A percentile compares a stretch with the other conserved stretches of the same genome.
Evolutionary conservation across 2,797 vertebrate genomes (phyloP).

Genomic region (Sebastolobus alascanus): DNA sequence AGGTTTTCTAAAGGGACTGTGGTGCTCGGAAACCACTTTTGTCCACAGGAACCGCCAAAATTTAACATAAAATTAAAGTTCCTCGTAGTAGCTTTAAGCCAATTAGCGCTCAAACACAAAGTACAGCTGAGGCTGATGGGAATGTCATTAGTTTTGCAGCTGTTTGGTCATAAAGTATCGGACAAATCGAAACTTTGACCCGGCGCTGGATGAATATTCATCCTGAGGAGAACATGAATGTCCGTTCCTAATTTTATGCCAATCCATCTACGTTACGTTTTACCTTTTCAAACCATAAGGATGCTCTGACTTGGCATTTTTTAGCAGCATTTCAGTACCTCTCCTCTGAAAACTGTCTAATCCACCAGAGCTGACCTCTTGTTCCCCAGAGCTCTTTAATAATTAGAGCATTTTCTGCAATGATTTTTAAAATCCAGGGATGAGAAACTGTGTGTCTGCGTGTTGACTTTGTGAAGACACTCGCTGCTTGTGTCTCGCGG

Average conservation of each 20-base stretch:
- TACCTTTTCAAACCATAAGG: background rate
- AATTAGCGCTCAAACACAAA: too few relatives aligned
- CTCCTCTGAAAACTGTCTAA: constrained; percentile 10
- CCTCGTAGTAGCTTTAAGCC: too few relatives aligned
- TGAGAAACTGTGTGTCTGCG: constrained; percentile 7
- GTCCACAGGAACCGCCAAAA: too few relatives aligned
- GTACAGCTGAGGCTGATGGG: background rate
- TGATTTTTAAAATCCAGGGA: constrained; percentile 34
- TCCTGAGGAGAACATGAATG: background rate
- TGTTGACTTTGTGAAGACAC: constrained; percentile 18
- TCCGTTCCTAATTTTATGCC: background rate
- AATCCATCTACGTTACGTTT: background rate
- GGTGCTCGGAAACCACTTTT: too few relatives aligned
- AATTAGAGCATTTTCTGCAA: constrained; percentile 33
- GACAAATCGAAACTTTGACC: background rate
- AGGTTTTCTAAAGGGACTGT: too few relatives aligned
- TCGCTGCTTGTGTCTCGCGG: constrained; percentile 11
- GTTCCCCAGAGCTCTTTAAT: constrained; percentile 18
- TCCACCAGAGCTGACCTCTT: constrained; percentile 13
- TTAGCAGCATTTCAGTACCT: constrained; percentile 11
- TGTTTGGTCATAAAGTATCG: background rate
- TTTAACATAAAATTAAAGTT: too few relatives aligned
- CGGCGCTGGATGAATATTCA: background rate
- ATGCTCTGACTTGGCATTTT: background rate
- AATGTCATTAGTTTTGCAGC: background rate